phyloP scores from a whole-genome alignment of 1,140 invertebrate species.

The Pseudomyrmex flavicornis region DNA sequence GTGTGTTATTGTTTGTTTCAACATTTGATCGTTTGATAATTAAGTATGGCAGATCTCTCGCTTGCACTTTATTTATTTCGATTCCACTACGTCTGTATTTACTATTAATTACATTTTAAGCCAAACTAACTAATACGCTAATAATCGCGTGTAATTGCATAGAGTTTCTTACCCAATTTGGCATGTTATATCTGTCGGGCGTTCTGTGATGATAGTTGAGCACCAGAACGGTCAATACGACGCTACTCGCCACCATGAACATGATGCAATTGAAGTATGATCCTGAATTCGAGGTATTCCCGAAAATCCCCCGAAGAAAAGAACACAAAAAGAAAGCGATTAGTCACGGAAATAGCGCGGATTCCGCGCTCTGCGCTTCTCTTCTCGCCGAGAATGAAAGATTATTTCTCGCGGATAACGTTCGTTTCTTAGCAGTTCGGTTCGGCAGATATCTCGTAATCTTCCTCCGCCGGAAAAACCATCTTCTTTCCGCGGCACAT shows the following conservation, averaged over 20 bases:
- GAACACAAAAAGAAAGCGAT: constrained; percentile 78
- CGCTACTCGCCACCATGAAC: constrained; percentile 99
- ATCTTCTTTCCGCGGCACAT: background rate
- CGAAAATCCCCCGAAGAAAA: constrained; percentile 77
- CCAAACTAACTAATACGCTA: background rate
- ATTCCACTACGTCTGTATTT: background rate
- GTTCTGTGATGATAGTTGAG: constrained; percentile 99
- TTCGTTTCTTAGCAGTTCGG: background rate
- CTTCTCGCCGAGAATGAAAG: constrained; percentile 63
- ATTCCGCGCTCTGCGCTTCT: background rate
- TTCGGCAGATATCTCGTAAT: background rate
- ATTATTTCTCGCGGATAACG: constrained; percentile 21
- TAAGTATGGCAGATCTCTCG: background rate
- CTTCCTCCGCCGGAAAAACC: background rate
- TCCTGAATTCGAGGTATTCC: constrained; percentile 88
- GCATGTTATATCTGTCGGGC: constrained; percentile 98
- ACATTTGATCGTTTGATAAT: background rate
- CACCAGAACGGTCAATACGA: constrained; percentile 98
- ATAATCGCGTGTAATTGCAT: background rate
- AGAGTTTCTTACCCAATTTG: constrained; percentile 92
- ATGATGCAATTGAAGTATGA: constrained; percentile 99
- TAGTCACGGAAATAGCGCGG: constrained; percentile 76
- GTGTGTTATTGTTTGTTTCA: constrained; percentile 18
- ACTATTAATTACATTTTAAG: background rate
- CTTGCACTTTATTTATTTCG: constrained; percentile 1